A percentile compares a stretch with the other conserved stretches of the same genome.
Evolutionary conservation across 2,888 invertebrate species (phyloP).

Genomic region (Sericinus montela): DNA sequence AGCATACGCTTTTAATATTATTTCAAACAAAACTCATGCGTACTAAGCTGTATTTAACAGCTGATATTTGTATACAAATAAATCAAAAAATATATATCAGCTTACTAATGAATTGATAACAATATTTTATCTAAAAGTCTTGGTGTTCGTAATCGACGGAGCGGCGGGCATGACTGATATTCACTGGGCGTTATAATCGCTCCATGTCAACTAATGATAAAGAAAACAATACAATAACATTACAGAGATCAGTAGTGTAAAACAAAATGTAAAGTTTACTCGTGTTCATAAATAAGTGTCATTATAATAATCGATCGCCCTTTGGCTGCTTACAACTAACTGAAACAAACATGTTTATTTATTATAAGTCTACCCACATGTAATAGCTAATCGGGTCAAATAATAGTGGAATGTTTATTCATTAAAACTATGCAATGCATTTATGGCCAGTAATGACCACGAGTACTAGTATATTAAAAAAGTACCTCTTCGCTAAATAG

Average conservation of each 20-base stretch:
- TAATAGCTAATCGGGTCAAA: constrained; percentile 11
- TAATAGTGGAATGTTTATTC: neutral
- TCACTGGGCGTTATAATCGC: constrained; percentile 8
- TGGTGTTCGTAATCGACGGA: neutral
- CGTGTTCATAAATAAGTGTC: constrained; percentile 8
- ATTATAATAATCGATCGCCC: constrained; percentile 14
- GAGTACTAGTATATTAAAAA: constrained; percentile 3
- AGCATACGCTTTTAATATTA: too few species aligned
- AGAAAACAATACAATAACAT: constrained; percentile 3
- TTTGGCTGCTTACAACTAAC: constrained; percentile 6
- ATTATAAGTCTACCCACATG: constrained; percentile 13
- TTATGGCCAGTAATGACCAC: constrained; percentile 6
- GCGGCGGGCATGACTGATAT: constrained; percentile 4
- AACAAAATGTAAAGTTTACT: constrained; percentile 1
- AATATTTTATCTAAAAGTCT: constrained; percentile 1
- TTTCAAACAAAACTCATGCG: too few species aligned
- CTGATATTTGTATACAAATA: too few species aligned
- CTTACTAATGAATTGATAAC: constrained; percentile 1
- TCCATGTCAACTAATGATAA: constrained; percentile 8
- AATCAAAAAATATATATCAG: too few species aligned
- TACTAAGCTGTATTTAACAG: too few species aligned
- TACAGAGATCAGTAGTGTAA: constrained; percentile 5
- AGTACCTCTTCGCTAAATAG: neutral
- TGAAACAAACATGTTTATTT: constrained; percentile 3
- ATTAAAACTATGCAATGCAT: neutral